Conservation (phyloP, 30 jellyfish, hydroid and myxozoan genomes). For the Aurelia sp. region DNA sequence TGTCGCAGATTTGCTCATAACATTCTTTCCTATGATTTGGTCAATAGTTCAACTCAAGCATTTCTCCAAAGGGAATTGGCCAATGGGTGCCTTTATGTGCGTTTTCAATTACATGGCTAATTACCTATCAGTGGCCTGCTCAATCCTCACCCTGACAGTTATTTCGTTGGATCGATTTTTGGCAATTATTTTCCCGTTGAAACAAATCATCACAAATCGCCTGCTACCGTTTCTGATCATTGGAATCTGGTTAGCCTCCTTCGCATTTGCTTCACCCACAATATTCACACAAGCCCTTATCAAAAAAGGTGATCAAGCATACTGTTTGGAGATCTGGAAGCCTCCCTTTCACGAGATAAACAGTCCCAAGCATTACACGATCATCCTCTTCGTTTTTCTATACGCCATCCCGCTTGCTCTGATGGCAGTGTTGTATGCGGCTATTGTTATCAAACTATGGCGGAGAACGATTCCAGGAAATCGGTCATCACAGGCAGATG, state of each 20-base stretch:
- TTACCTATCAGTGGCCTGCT: slow-evolving; percentile 82
- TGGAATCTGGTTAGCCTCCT: slow-evolving; percentile 72
- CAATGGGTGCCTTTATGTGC: slow-evolving; percentile 82
- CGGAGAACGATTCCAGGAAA: slow-evolving; percentile 66
- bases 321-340: slow-evolving; percentile 80
- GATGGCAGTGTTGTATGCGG: slow-evolving; percentile 74
- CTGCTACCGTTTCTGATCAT: slow-evolving; percentile 31
- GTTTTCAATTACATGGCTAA: slow-evolving; percentile 51
- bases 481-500: slow-evolving; percentile 38
- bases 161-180: slow-evolving; percentile 85
- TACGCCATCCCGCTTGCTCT: slow-evolving; percentile 73
- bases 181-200: slow-evolving; percentile 77
- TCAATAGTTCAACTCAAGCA: slow-evolving; percentile 53
- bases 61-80: slow-evolving; percentile 76
- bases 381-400: slow-evolving; percentile 68
- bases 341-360: slow-evolving; percentile 65
- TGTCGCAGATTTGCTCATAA: slow-evolving; percentile 82
- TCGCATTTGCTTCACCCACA: slow-evolving; percentile 83
- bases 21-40: slow-evolving; percentile 78
- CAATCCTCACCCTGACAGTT: slow-evolving; percentile 66
- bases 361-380: slow-evolving; percentile 87
- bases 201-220: slow-evolving; percentile 45
- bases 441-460: slow-evolving; percentile 73
- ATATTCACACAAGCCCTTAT: slow-evolving; percentile 68
- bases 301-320: slow-evolving; percentile 16